Percentiles rank a stretch among this genome's conserved stretches.
Conservation (phyloP, 2,888 invertebrate genomes). For the Herminia tarsipennalis region DNA sequence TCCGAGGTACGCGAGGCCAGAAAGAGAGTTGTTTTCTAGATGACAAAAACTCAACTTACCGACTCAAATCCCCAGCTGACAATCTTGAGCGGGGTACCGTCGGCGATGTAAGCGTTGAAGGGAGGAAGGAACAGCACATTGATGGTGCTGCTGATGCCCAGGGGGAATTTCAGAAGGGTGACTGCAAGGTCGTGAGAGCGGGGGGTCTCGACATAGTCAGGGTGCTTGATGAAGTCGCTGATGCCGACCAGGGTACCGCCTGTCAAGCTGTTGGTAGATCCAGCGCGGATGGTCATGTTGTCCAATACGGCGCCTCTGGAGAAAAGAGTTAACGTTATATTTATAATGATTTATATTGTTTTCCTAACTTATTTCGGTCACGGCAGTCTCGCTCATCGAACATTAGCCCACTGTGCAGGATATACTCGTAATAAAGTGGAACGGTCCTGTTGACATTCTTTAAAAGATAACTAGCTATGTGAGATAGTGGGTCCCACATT, state of each 20-base stretch:
- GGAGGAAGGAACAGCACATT: slow-evolving; percentile 58
- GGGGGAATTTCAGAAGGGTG: slow-evolving; percentile 29
- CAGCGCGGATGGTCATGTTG: slow-evolving; percentile 58
- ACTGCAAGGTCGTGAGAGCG: slow-evolving; percentile 57
- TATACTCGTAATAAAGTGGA: too few species aligned
- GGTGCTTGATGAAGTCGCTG: slow-evolving; percentile 46
- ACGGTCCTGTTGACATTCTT: too few species aligned
- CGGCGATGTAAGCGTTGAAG: slow-evolving; percentile 45
- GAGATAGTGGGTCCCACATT: too few species aligned
- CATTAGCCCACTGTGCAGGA: too few species aligned
- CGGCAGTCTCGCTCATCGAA: too few species aligned
- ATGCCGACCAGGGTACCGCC: slow-evolving; percentile 52
- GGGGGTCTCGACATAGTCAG: slow-evolving; percentile 49
- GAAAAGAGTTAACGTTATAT: too few species aligned
- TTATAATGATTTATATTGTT: too few species aligned
- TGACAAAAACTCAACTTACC: slow-evolving; percentile 50
- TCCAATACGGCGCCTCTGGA: slow-evolving; percentile 52
- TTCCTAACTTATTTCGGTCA: too few species aligned
- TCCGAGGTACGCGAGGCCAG: too few species aligned
- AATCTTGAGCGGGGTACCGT: slow-evolving; percentile 47
- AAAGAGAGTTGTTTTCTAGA: too few species aligned
- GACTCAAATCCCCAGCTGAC: slow-evolving; percentile 69
- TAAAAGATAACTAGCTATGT: too few species aligned
- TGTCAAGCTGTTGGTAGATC: slow-evolving; percentile 58
- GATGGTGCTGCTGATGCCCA: slow-evolving; percentile 47